Conservation (phyloP, 2,797 vertebrate species). For the Gallirallus australis region DNA sequence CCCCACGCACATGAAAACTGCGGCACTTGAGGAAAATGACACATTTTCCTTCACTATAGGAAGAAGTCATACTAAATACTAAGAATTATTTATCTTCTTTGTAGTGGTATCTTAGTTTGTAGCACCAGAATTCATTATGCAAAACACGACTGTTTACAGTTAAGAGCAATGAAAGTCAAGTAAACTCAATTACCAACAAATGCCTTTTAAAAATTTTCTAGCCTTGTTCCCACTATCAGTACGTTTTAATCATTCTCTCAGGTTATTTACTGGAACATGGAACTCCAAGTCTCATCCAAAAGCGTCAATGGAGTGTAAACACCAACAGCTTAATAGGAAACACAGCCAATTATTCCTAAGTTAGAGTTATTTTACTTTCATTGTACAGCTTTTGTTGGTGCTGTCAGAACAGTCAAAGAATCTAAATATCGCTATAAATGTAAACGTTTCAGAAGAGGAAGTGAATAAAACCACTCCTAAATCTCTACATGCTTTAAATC, state of each 20-base stretch:
- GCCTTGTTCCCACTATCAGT: neutral
- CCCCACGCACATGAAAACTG: neutral
- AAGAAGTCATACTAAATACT: neutral
- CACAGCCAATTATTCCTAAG: neutral
- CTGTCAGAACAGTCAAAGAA: neutral
- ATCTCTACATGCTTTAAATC: neutral
- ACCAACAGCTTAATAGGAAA: neutral
- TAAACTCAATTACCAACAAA: slow-evolving; percentile 25
- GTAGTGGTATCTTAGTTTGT: neutral
- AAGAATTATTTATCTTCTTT: neutral
- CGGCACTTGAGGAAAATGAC: neutral
- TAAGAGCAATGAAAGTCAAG: slow-evolving; percentile 11
- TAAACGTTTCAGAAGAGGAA: neutral
- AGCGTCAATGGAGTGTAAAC: neutral
- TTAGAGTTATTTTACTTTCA: neutral
- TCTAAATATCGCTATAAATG: neutral
- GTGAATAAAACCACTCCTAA: neutral
- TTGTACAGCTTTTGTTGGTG: neutral
- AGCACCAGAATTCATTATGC: slow-evolving; percentile 4
- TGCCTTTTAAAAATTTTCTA: neutral
- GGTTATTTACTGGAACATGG: neutral
- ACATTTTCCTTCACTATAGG: neutral
- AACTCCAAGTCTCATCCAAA: slow-evolving; percentile 9
- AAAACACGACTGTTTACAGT: neutral
- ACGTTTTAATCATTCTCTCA: slow-evolving; percentile 8